Conservation (phyloP, 2,888 invertebrate species). For the Synanthedon andrenaeformis region DNA sequence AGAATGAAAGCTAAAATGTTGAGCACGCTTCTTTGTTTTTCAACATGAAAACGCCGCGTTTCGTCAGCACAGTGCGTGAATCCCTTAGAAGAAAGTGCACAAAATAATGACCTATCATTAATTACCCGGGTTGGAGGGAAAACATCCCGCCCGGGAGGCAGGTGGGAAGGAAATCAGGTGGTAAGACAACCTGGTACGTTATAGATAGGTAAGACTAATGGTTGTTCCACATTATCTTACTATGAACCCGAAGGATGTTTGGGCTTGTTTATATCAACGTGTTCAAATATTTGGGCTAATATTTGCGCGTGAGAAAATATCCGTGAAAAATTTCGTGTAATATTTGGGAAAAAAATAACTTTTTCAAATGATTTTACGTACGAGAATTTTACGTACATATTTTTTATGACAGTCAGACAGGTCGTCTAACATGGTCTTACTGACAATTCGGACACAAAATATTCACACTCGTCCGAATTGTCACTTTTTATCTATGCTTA, state of each 20-base stretch:
- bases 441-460: no score
- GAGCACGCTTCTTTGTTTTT: no score
- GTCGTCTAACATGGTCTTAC: no score
- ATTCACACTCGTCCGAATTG: no score
- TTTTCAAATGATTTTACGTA: no score
- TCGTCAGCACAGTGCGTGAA: background rate
- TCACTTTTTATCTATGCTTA: no score
- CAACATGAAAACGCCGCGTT: background rate
- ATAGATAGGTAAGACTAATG: slow-evolving; percentile 19
- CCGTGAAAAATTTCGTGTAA: no score
- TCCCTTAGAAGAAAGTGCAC: slow-evolving; percentile 11
- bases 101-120: slow-evolving; percentile 22
- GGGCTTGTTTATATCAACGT: background rate
- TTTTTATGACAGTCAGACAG: no score
- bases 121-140: slow-evolving; percentile 16
- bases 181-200: slow-evolving; percentile 13
- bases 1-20: no score
- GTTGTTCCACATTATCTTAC: background rate
- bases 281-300: background rate
- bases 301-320: background rate
- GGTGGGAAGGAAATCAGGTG: slow-evolving; percentile 7
- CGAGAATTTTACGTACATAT: no score
- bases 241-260: background rate
- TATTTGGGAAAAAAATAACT: no score
- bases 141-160: slow-evolving; percentile 12